These are phyloP conservation scores for Torymus texanus DNA, from an alignment of 2,888 invertebrate genomes.

Conservation along the genomic window DNA sequence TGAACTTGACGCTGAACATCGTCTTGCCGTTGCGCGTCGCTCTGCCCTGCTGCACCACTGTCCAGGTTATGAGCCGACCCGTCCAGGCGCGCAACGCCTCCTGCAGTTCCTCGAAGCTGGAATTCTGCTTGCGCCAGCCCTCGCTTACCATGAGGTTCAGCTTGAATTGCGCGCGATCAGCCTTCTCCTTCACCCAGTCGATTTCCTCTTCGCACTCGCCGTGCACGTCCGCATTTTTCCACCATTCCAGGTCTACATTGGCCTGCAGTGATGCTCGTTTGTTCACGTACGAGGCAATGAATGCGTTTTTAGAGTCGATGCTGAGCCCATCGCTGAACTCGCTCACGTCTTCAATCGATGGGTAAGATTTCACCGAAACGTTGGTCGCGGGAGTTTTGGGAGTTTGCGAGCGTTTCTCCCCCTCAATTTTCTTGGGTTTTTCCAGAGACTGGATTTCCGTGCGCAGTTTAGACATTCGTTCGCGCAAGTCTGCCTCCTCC, in stretches of 20 bases:
- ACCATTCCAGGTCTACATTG: background rate
- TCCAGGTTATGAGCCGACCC: constrained; percentile 7
- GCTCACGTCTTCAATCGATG: too few relatives aligned
- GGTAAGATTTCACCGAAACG: too few relatives aligned
- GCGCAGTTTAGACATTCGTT: too few relatives aligned
- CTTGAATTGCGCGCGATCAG: background rate
- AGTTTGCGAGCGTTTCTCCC: too few relatives aligned
- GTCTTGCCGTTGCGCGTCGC: background rate
- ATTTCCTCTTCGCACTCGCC: background rate
- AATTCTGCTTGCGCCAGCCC: constrained; percentile 10
- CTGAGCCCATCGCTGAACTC: too few relatives aligned
- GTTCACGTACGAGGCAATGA: too few relatives aligned
- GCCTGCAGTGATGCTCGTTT: too few relatives aligned
- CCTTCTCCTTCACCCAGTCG: constrained; percentile 18
- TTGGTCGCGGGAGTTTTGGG: too few relatives aligned
- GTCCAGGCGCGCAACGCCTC: background rate
- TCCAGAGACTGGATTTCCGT: too few relatives aligned
- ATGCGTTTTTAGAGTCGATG: too few relatives aligned
- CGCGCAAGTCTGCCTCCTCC: too few relatives aligned
- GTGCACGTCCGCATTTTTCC: background rate
- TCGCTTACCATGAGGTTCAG: constrained; percentile 14
- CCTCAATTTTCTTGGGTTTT: too few relatives aligned
- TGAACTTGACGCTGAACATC: constrained; percentile 11
- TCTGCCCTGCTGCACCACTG: background rate
- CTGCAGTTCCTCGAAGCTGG: constrained; percentile 14